A percentile compares a stretch with the other conserved stretches of the same genome.
Conservation (phyloP, 2,113 vertebrate species). For the Lipotes vexillifer region DNA sequence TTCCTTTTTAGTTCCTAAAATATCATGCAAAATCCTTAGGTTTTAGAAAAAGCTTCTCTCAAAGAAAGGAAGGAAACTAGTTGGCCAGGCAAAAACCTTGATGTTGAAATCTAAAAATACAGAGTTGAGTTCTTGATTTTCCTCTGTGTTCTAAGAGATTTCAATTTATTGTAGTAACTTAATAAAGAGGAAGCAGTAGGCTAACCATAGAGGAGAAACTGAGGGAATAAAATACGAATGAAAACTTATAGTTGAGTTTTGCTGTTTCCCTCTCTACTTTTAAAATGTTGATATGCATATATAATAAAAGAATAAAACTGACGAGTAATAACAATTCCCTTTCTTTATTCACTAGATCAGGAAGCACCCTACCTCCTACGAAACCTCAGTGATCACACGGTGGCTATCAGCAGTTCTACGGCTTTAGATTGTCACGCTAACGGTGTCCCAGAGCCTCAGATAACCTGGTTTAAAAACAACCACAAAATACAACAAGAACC, state of each 20-base stretch:
- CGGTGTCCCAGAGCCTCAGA: slow-evolving; percentile 87
- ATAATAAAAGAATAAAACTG: not conserved
- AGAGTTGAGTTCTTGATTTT: not conserved
- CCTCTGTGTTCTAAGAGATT: not conserved
- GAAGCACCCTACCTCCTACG: slow-evolving; percentile 86
- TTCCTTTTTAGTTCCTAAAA: not conserved
- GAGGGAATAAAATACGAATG: not conserved
- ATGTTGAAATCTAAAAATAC: not conserved
- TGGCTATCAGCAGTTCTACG: slow-evolving; percentile 89
- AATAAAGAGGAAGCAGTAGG: not conserved
- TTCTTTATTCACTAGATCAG: slow-evolving; percentile 84
- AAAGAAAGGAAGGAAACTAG: not conserved
- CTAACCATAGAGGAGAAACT: not conserved
- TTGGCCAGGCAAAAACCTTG: not conserved
- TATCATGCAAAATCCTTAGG: not conserved
- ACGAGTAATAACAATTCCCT: slow-evolving; percentile 60
- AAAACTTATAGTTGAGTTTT: not conserved
- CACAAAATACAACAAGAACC: slow-evolving; percentile 86
- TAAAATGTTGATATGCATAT: not conserved
- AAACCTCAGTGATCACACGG: slow-evolving; percentile 86
- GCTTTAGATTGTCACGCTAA: slow-evolving; percentile 84
- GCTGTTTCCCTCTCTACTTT: not conserved
- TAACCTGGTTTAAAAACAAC: slow-evolving; percentile 95
- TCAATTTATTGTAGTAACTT: not conserved
- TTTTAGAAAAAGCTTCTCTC: not conserved